Base-by-base conservation (phyloP, 2,888 invertebrate genomes). In the Folsomia candida region DNA sequence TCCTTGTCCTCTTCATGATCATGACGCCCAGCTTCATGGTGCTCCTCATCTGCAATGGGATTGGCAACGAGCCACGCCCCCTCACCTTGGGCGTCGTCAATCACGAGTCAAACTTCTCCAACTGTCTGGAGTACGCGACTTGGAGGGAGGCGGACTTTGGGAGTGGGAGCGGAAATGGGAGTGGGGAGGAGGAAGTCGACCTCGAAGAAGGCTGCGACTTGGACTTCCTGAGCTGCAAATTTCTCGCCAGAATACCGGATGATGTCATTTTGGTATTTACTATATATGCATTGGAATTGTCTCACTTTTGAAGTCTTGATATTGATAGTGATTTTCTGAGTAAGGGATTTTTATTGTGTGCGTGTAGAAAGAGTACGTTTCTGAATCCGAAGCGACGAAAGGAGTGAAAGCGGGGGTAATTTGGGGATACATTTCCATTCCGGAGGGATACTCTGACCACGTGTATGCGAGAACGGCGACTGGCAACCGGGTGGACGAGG, bases 71-170 rank as follows among this genome's bases (percentile, higher is more conserved):
- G 25, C 75, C 77, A 9, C 70, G 69, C 54, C 70, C 68, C 3
- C 51, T 77, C 60, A 64, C 64, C 24, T 61, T 77, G 9, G 77
- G 73, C 6, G 67, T 77, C n/a, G 71, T 77, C 1, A 77, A 76
- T 47, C 67, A 73, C n/a, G 77, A 77, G 54, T 63, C 71, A 27
- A 70, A 63, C 2, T 1, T 27, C 24, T 28, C 65, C 2, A 18
- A 54, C n/a, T 54, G 54, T 22, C 11, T 14, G 28, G 51, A 1
- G 20, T 67, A 18, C n/a, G 22, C 18, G 70, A 51, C 27, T 68
- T 37, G 37, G 37, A 37, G 37, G 14, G 24, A 20, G 4, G 62
- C 18, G 3, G 20, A 28, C 28, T 9, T 62, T 20, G n/a, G 9
- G 11, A 25, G 14, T 11, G 27, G 26, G 25, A 59, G 9, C 27